phyloP scores from a whole-genome alignment of 2,888 invertebrate species.

The Myathropa florea region DNA sequence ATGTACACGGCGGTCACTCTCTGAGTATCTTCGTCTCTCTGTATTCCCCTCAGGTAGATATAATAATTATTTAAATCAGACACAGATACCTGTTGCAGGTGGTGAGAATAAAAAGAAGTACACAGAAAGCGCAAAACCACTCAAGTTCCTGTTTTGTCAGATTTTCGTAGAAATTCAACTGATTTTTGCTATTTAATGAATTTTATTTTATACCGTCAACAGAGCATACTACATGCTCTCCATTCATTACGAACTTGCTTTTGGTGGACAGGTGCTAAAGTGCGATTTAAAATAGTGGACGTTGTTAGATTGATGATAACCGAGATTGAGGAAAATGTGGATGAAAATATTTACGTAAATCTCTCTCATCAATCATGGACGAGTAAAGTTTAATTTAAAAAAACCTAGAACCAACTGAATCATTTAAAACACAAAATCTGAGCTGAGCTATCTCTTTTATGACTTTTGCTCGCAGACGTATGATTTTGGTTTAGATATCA shows the following conservation, averaged over 20 bases:
- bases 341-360: too few relatives aligned
- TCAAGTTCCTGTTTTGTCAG: slow-evolving; percentile 59
- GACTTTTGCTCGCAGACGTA: too few relatives aligned
- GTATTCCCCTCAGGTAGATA: slow-evolving; percentile 39
- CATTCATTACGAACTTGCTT: background rate
- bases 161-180: slow-evolving; percentile 26
- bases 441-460: too few relatives aligned
- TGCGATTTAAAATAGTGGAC: background rate
- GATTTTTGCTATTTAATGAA: slow-evolving; percentile 19
- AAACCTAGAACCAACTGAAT: too few relatives aligned
- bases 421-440: too few relatives aligned
- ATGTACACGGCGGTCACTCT: background rate
- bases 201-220: background rate
- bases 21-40: slow-evolving; percentile 1
- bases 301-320: too few relatives aligned
- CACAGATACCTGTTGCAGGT: slow-evolving; percentile 45
- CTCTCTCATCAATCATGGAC: too few relatives aligned
- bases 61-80: slow-evolving; percentile 54
- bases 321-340: too few relatives aligned
- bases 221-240: background rate
- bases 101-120: slow-evolving; percentile 26
- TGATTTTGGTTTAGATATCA: too few relatives aligned
- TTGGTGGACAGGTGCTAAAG: background rate
- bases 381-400: too few relatives aligned
- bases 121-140: slow-evolving; percentile 6